Conservation (phyloP, 2,797 vertebrate genomes). For the Sebastes glaucus region DNA sequence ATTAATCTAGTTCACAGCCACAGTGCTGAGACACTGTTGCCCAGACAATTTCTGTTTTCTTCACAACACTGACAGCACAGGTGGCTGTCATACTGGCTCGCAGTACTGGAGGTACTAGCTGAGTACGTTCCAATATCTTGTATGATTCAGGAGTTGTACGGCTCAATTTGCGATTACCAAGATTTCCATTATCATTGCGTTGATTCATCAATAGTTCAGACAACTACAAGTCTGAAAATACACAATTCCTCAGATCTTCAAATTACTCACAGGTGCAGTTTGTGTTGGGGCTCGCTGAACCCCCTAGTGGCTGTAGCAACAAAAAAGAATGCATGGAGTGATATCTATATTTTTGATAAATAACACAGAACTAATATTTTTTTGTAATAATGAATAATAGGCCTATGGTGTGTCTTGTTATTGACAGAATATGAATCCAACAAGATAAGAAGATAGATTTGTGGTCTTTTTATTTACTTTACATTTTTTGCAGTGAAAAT, state of each 20-base stretch:
- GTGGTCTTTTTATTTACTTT: too few relatives aligned
- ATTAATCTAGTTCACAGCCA: not conserved
- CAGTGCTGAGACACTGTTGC: constrained; percentile 11
- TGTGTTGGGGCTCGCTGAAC: too few relatives aligned
- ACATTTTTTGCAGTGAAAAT: too few relatives aligned
- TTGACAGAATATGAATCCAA: too few relatives aligned
- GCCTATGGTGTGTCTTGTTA: too few relatives aligned
- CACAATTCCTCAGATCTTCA: not conserved
- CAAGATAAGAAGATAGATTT: too few relatives aligned
- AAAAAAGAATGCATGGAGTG: too few relatives aligned
- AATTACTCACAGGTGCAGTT: not conserved
- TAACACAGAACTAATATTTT: too few relatives aligned
- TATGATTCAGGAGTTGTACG: not conserved
- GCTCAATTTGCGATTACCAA: not conserved
- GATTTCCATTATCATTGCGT: too few relatives aligned
- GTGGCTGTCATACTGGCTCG: not conserved
- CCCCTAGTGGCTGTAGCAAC: too few relatives aligned
- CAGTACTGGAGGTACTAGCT: rapidly evolving
- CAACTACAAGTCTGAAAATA: not conserved
- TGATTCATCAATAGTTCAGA: not conserved
- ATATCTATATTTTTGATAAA: too few relatives aligned
- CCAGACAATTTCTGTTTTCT: not conserved
- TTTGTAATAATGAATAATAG: too few relatives aligned
- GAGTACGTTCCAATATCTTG: not conserved
- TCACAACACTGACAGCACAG: not conserved